A percentile compares a stretch with the other conserved stretches of the same genome.
phyloP scores from a whole-genome alignment of 2,113 vertebrate species.

The Capreolus pygargus region DNA sequence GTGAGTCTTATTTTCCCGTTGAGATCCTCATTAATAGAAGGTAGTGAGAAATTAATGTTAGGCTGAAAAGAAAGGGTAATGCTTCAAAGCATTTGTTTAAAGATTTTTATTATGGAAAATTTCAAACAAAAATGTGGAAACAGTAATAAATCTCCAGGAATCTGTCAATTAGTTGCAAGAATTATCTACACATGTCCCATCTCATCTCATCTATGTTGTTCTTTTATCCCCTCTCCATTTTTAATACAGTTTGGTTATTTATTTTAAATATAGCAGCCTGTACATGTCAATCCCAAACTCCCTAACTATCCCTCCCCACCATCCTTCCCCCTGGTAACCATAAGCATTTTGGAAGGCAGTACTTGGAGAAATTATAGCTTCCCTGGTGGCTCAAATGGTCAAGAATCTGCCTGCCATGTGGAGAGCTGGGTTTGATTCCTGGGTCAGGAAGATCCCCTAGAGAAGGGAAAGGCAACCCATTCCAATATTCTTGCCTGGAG shows the following conservation, averaged over 20 bases:
- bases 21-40: not conserved
- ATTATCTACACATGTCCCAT: not conserved
- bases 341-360: not conserved
- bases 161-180: not conserved
- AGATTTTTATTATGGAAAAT: not conserved
- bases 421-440: not conserved
- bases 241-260: not conserved
- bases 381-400: not conserved
- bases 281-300: not conserved
- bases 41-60: not conserved
- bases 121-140: not conserved
- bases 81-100: not conserved
- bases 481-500: not conserved
- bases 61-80: not conserved
- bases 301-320: not conserved
- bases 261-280: not conserved
- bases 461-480: not conserved
- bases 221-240: not conserved
- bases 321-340: not conserved
- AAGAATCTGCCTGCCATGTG: not conserved
- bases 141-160: not conserved
- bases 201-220: not conserved
- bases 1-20: not conserved
- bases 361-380: not conserved
- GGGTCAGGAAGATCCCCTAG: not conserved